These are phyloP conservation scores for Metalampra italica DNA, from an alignment of 2,888 invertebrate species.

Conservation along the genomic window DNA sequence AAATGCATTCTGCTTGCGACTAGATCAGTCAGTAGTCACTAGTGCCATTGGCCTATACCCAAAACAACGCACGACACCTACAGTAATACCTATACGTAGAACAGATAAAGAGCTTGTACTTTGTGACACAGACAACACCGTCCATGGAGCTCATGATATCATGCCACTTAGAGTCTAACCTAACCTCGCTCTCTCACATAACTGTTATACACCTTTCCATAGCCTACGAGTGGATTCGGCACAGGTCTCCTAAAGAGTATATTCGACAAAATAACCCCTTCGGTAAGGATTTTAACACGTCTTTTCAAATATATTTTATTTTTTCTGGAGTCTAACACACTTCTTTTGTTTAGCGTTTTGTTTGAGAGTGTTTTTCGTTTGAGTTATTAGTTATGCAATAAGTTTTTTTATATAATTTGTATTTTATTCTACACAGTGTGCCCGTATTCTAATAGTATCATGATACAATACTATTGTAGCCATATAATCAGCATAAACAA, in stretches of 20 bases:
- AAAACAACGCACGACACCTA: constrained; percentile 74
- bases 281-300: constrained; percentile 79
- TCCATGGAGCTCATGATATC: constrained; percentile 61
- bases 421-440: constrained; percentile 65
- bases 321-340: constrained; percentile 53
- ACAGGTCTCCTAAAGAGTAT: constrained; percentile 80
- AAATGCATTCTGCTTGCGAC: constrained; percentile 77
- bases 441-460: constrained; percentile 65
- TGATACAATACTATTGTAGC: constrained; percentile 55
- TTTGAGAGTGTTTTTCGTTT: constrained; percentile 58
- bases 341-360: constrained; percentile 58
- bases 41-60: constrained; percentile 76
- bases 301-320: constrained; percentile 59
- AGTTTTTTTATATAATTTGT: constrained; percentile 40
- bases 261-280: constrained; percentile 80
- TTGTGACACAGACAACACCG: constrained; percentile 75
- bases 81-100: constrained; percentile 60
- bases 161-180: constrained; percentile 66
- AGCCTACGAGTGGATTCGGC: constrained; percentile 79
- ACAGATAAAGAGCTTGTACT: constrained; percentile 77
- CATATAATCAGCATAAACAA: constrained; percentile 62
- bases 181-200: constrained; percentile 75
- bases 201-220: constrained; percentile 78
- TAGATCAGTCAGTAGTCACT: constrained; percentile 75
- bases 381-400: constrained; percentile 57